Evolutionary conservation across 2,888 invertebrate species (phyloP).

Genomic region (Melieria crassipennis): DNA sequence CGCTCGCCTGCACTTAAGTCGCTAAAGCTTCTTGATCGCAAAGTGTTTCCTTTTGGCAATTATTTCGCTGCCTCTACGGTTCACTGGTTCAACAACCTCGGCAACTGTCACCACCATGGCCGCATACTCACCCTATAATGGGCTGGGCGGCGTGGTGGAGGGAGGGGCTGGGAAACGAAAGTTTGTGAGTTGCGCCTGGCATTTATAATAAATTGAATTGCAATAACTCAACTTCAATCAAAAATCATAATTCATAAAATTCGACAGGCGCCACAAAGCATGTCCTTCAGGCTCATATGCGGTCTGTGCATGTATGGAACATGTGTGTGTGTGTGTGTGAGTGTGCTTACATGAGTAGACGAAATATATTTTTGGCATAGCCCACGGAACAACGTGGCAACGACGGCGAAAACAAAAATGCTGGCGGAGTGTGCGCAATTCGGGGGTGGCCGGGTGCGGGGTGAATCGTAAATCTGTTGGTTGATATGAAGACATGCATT

Average conservation of each 20-base stretch:
- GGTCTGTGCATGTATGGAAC: not conserved
- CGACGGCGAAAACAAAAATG: not conserved
- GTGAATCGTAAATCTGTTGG: constrained; percentile 61
- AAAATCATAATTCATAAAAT: constrained; percentile 63
- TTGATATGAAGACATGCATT: constrained; percentile 59
- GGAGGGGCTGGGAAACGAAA: no score
- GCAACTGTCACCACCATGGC: no score
- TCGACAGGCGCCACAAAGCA: not conserved
- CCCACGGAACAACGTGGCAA: not conserved
- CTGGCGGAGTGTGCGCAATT: not conserved
- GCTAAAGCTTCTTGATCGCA: no score
- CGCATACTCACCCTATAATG: no score
- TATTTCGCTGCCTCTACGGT: no score
- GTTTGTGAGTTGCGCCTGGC: constrained; percentile 16
- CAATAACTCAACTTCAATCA: constrained; percentile 65
- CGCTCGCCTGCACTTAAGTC: no score
- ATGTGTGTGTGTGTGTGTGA: not conserved
- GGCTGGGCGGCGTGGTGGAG: no score
- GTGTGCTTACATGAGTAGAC: constrained; percentile 14
- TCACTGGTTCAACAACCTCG: no score
- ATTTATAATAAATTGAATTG: constrained; percentile 62
- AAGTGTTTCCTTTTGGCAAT: no score
- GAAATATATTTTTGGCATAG: constrained; percentile 15
- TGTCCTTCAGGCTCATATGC: not conserved
- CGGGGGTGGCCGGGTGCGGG: constrained; percentile 27